Conservation (phyloP, 2,113 vertebrate genomes). For the Carassius carassius region DNA sequence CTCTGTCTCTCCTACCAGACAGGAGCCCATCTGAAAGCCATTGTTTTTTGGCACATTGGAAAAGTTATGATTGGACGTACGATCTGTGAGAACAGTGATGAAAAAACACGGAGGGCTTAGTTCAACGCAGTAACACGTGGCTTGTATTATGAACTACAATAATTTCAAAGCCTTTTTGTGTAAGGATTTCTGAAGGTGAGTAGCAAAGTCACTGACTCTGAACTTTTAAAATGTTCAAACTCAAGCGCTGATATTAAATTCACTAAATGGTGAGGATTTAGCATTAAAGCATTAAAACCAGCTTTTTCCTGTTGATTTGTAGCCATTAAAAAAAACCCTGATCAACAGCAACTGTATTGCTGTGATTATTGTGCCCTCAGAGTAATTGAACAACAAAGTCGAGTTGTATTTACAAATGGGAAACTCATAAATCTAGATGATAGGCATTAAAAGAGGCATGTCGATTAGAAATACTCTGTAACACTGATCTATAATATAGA, state of each 20-base stretch:
- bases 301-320: no score
- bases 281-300: not conserved
- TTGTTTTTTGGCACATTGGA: conserved; percentile 32
- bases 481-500: no score
- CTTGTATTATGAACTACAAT: not conserved
- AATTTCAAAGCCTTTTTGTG: conserved; percentile 3
- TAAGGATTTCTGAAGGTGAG: not conserved
- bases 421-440: no score
- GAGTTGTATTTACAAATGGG: no score
- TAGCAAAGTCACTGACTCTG: not conserved
- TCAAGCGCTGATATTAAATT: not conserved
- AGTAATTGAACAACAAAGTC: no score
- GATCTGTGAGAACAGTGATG: conserved; percentile 36
- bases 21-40: conserved; percentile 37
- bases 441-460: no score
- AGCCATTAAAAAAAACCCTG: no score
- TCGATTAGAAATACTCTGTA: no score
- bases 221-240: not conserved
- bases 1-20: conserved; percentile 37
- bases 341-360: no score
- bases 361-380: no score
- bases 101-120: conserved; percentile 10
- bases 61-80: conserved; percentile 30
- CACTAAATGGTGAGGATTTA: not conserved
- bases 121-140: not conserved